These are phyloP conservation scores for Cataglyphis cursor DNA, from an alignment of 2,888 invertebrate species.

Conservation along the genomic window DNA sequence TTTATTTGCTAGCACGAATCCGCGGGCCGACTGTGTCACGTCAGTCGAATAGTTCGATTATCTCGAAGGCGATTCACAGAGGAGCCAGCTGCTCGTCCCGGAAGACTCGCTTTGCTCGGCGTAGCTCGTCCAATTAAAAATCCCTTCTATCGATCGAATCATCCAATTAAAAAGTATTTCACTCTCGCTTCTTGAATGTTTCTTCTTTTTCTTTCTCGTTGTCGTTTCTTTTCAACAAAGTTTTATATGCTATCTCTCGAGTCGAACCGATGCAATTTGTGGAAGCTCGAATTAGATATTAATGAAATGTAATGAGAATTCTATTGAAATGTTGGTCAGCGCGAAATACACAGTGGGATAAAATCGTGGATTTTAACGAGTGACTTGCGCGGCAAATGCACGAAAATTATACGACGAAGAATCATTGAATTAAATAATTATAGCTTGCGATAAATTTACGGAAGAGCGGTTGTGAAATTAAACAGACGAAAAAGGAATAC, in stretches of 20 bases:
- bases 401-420: neutral
- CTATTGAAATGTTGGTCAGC: conserved; percentile 8
- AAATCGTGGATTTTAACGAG: conserved; percentile 7
- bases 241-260: conserved; percentile 18
- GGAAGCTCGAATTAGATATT: conserved; percentile 2
- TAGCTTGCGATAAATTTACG: neutral
- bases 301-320: conserved; percentile 28
- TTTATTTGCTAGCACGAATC: conserved; percentile 43
- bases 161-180: conserved; percentile 50
- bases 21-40: neutral
- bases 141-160: conserved; percentile 26
- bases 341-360: neutral
- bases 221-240: neutral
- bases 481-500: neutral
- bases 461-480: neutral
- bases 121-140: conserved; percentile 45
- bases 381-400: neutral
- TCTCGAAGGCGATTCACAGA: conserved; percentile 37
- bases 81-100: conserved; percentile 31
- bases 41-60: conserved; percentile 43
- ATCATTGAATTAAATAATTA: conserved; percentile 23
- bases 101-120: conserved; percentile 30
- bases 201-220: neutral
- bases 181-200: conserved; percentile 49
- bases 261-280: conserved; percentile 13